These are phyloP conservation scores for Mellilla xanthometata DNA, from an alignment of 2,888 invertebrate genomes.

Conservation along the genomic window DNA sequence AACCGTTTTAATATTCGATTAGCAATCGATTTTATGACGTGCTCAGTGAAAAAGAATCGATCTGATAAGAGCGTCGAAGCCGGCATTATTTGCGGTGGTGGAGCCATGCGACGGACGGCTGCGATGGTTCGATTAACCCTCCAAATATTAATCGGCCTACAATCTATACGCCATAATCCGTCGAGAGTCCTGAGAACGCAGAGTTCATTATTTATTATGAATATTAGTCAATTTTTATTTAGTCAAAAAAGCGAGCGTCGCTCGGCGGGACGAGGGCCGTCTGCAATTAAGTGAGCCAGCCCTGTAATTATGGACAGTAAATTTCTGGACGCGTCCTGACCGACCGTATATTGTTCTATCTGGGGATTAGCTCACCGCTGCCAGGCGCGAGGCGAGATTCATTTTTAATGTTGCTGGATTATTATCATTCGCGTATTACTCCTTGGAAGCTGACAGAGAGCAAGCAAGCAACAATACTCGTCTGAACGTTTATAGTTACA, in stretches of 20 bases:
- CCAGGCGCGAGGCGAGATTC: conserved; percentile 16
- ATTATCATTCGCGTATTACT: conserved; percentile 24
- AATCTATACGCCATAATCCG: conserved; percentile 71
- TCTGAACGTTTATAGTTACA: too few relatives aligned
- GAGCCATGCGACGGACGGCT: conserved; percentile 19
- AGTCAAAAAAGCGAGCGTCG: conserved; percentile 75
- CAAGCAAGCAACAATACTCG: not conserved
- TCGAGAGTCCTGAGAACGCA: conserved; percentile 62
- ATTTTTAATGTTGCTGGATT: conserved; percentile 24
- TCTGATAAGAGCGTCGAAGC: conserved; percentile 16
- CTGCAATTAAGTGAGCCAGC: conserved; percentile 92
- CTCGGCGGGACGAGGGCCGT: conserved; percentile 65
- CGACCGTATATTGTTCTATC: conserved; percentile 76
- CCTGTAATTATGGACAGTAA: conserved; percentile 94
- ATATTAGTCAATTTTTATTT: conserved; percentile 83
- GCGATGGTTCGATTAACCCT: conserved; percentile 54
- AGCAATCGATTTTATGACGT: conserved; percentile 5
- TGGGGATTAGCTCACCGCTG: conserved; percentile 62
- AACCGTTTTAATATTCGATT: conserved; percentile 4
- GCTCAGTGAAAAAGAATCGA: conserved; percentile 5
- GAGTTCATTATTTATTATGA: conserved; percentile 83
- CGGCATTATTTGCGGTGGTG: conserved; percentile 19
- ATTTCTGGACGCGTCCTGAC: conserved; percentile 87
- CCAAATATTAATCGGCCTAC: conserved; percentile 65
- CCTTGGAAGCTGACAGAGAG: not conserved